These are phyloP conservation scores for Mohoua ochrocephala DNA, from an alignment of 2,113 vertebrate species.

Conservation along the genomic window DNA sequence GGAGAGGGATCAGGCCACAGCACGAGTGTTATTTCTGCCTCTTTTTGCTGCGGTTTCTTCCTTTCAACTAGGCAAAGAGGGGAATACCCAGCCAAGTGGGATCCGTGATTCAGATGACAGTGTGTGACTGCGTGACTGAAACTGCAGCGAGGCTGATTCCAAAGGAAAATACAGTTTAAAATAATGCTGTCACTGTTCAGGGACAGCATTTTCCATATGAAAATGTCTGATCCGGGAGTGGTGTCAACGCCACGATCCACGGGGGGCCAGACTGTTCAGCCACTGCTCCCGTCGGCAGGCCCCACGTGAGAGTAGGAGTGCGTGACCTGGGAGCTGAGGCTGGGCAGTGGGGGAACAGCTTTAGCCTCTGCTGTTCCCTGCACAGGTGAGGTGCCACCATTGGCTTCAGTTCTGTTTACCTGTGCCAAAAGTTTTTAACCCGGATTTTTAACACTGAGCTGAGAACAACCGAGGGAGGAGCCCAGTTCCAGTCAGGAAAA, in stretches of 20 bases:
- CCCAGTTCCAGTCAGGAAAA: not conserved
- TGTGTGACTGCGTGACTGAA: not conserved
- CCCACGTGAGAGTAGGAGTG: rapidly evolving
- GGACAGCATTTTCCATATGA: not conserved
- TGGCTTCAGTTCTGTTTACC: not conserved
- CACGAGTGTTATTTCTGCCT: not conserved
- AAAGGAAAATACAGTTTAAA: not conserved
- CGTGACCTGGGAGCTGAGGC: not conserved
- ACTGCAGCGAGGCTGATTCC: not conserved
- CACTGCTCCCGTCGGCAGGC: not conserved
- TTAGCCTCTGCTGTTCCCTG: not conserved
- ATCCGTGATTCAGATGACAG: not conserved
- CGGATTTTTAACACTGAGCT: not conserved
- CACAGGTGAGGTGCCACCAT: rapidly evolving
- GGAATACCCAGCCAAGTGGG: not conserved
- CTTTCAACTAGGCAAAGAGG: not conserved
- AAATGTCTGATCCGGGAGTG: not conserved
- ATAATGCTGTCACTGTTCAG: not conserved
- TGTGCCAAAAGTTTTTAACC: not conserved
- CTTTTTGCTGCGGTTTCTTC: not conserved
- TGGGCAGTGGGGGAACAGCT: not conserved
- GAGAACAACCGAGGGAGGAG: rapidly evolving
- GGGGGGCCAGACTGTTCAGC: not conserved
- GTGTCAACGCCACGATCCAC: not conserved
- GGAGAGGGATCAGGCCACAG: too few relatives aligned